phyloP scores from a whole-genome alignment of 2,888 invertebrate genomes.

The Dicyrtoma fusca region DNA sequence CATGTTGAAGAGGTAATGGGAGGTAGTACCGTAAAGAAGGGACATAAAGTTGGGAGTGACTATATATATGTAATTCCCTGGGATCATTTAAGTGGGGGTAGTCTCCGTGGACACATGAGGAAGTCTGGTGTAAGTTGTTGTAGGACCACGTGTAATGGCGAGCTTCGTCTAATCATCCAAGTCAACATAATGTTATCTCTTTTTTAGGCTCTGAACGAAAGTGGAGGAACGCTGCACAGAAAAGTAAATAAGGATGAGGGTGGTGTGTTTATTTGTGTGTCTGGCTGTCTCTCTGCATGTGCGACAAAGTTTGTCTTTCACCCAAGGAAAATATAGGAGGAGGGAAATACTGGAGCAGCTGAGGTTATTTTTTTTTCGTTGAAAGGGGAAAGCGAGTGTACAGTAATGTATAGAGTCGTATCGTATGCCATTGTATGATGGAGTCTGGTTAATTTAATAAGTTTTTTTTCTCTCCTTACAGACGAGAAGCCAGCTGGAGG shows the following conservation, averaged over 20 bases:
- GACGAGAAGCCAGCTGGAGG: neutral
- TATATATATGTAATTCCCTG: neutral
- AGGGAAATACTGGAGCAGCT: neutral
- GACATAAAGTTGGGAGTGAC: neutral
- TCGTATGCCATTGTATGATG: no score
- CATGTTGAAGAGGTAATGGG: neutral
- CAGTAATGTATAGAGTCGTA: neutral
- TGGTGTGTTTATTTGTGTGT: no score
- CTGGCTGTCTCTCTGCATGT: neutral
- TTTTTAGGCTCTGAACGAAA: no score
- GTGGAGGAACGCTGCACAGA: no score
- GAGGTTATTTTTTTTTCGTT: neutral
- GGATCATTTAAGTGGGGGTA: neutral
- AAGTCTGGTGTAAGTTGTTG: neutral
- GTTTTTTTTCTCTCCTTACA: neutral
- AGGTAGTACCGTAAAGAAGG: no score
- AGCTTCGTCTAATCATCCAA: neutral
- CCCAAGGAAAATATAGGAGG: neutral
- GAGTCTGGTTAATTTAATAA: no score
- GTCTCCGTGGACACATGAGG: slow-evolving; percentile 21
- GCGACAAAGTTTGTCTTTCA: no score
- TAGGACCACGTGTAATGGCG: neutral
- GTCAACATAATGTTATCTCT: neutral
- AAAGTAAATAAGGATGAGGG: no score
- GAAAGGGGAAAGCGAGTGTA: neutral